These are phyloP conservation scores for Pitta sordida DNA, from an alignment of 2,113 vertebrate genomes.

Conservation along the genomic window DNA sequence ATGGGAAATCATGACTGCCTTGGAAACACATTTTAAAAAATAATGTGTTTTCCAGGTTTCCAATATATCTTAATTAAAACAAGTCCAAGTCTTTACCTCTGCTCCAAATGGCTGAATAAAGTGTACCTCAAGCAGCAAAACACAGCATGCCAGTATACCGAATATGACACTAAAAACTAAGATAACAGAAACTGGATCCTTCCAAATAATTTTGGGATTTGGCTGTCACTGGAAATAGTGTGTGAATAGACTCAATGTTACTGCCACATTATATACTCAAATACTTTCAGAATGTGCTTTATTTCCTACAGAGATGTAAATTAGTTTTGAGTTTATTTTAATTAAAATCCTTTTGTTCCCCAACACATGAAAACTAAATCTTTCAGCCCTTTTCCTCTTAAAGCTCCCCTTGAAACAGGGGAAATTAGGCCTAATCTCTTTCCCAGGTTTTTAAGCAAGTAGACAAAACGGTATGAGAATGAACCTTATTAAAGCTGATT, in stretches of 20 bases:
- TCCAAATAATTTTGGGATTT: background rate
- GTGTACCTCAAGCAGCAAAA: background rate
- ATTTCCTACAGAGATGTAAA: background rate
- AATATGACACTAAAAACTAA: background rate
- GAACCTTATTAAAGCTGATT: background rate
- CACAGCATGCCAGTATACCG: background rate
- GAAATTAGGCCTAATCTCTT: background rate
- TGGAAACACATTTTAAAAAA: conserved; percentile 62
- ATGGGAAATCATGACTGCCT: conserved; percentile 69
- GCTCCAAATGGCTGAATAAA: conserved; percentile 9
- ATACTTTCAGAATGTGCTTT: background rate
- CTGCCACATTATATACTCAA: background rate
- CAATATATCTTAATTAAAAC: conserved; percentile 37
- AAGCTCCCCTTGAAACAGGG: background rate
- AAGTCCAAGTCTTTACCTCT: conserved; percentile 7
- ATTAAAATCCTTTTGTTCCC: background rate
- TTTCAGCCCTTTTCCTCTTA: background rate
- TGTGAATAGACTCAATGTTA: background rate
- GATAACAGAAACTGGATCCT: background rate
- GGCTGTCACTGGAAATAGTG: background rate
- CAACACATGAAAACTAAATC: background rate
- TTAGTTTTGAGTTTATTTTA: background rate
- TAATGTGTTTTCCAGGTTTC: conserved; percentile 75
- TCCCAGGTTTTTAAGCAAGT: background rate
- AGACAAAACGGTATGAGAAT: background rate